Evolutionary conservation across 2,888 invertebrate genomes (phyloP).

Genomic region (Epinotia ramella): DNA sequence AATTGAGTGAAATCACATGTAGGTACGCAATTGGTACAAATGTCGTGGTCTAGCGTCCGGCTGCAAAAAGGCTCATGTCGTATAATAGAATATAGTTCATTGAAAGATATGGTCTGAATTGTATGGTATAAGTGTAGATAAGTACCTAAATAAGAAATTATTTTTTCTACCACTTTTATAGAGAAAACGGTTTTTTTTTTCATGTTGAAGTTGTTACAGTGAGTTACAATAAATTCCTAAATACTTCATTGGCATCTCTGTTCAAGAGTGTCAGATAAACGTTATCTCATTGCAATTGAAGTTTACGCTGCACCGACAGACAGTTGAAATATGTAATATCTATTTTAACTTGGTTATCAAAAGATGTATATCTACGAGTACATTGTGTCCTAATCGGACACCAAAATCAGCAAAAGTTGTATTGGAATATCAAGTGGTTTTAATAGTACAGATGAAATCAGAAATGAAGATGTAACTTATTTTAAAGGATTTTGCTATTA

Average conservation of each 20-base stretch:
- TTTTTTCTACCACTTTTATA: no score
- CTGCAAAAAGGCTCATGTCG: neutral
- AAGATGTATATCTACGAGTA: no score
- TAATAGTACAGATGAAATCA: no score
- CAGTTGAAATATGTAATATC: neutral
- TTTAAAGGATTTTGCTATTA: neutral
- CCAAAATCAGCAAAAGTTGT: no score
- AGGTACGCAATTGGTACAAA: conserved; percentile 73
- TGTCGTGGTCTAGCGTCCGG: conserved; percentile 43
- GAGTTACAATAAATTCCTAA: neutral
- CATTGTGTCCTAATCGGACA: no score
- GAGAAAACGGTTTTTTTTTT: no score
- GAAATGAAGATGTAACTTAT: no score
- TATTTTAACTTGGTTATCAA: neutral
- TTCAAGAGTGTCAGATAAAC: neutral
- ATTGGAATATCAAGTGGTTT: no score
- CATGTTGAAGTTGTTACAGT: no score
- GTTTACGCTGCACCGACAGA: neutral
- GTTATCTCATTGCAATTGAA: neutral
- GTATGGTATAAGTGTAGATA: no score
- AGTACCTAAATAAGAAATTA: no score
- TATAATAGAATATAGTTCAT: neutral
- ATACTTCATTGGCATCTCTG: neutral
- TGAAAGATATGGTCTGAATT: neutral
- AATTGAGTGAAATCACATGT: conserved; percentile 84